These are phyloP conservation scores for Nephrotoma appendiculata DNA, from an alignment of 2,888 invertebrate species.

Conservation along the genomic window DNA sequence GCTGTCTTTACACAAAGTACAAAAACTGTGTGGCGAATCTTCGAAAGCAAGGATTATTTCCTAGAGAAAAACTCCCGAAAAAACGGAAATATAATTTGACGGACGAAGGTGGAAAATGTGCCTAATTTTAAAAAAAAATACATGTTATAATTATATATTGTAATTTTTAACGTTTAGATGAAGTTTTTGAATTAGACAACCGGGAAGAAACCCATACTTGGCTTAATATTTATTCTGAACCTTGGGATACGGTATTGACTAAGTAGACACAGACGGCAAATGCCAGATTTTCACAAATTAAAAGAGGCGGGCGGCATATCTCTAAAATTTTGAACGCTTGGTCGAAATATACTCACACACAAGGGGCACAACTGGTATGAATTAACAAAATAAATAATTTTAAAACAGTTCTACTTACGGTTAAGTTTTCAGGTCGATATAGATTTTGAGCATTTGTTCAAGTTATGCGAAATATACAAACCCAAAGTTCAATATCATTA, in stretches of 20 bases:
- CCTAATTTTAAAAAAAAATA: too few relatives aligned
- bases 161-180: not conserved
- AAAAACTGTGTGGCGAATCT: not conserved
- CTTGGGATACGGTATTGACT: not conserved
- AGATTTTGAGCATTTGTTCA: not conserved
- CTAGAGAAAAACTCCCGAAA: not conserved
- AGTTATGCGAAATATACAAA: not conserved
- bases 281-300: too few relatives aligned
- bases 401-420: too few relatives aligned
- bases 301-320: too few relatives aligned
- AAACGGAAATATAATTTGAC: not conserved
- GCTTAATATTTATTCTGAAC: not conserved
- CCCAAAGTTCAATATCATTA: too few relatives aligned
- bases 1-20: not conserved
- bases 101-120: not conserved
- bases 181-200: not conserved
- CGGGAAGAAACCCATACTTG: not conserved
- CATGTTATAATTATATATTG: not conserved
- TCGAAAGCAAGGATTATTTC: not conserved
- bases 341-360: too few relatives aligned
- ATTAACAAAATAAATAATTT: too few relatives aligned
- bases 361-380: too few relatives aligned
- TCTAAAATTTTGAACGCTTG: too few relatives aligned
- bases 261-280: too few relatives aligned
- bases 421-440: not conserved